These are phyloP conservation scores for Campylomormyrus numenius DNA, from an alignment of 2,113 vertebrate species.

Conservation along the genomic window DNA sequence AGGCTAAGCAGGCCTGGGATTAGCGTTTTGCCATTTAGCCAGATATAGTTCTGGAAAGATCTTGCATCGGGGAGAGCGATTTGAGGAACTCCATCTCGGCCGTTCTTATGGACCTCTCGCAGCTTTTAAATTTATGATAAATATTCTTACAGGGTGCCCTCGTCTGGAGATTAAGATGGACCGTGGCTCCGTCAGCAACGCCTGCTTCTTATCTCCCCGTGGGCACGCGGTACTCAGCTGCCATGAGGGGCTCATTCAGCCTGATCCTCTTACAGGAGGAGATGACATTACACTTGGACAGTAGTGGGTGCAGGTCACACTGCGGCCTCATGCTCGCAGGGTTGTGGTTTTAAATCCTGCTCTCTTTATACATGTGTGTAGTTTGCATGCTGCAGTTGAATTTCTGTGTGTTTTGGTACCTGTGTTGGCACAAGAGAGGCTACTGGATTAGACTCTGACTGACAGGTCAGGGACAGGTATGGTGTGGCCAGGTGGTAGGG, in stretches of 20 bases:
- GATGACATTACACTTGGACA: conserved; percentile 41
- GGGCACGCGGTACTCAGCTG: conserved; percentile 15
- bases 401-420: background rate
- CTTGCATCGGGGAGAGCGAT: conserved; percentile 35
- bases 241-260: conserved; percentile 11
- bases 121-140: conserved; percentile 37
- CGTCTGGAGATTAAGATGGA: conserved; percentile 36
- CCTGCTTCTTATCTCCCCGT: conserved; percentile 30
- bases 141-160: conserved; percentile 34
- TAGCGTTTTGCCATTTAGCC: conserved; percentile 35
- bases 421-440: background rate
- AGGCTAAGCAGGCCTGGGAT: conserved; percentile 36
- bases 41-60: conserved; percentile 34
- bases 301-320: background rate
- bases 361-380: background rate
- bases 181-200: background rate
- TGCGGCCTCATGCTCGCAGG: background rate
- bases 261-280: conserved; percentile 51
- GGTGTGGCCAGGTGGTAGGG: conserved; percentile 23
- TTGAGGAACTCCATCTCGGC: conserved; percentile 33
- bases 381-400: background rate
- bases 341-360: background rate
- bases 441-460: background rate
- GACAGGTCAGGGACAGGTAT: background rate
- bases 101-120: conserved; percentile 23